Evolutionary conservation across 2,113 vertebrate genomes (phyloP).

Genomic region (Ceuthmochares aereus): DNA sequence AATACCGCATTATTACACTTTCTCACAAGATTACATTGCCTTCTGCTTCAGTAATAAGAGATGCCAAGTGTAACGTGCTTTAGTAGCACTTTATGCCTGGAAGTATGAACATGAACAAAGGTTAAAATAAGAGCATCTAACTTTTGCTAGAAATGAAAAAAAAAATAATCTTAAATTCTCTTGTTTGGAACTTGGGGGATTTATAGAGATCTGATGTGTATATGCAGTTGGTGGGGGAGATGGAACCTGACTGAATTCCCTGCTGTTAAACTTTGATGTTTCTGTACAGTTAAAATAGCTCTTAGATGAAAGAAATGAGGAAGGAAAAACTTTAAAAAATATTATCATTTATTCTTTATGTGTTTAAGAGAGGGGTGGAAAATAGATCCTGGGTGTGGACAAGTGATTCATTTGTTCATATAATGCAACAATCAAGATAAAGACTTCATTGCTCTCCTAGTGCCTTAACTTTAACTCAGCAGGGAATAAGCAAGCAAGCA

Average conservation of each 20-base stretch:
- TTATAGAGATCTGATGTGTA: conserved; percentile 20
- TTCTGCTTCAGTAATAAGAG: conserved; percentile 64
- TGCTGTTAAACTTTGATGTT: conserved; percentile 64
- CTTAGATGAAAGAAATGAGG: too few relatives aligned
- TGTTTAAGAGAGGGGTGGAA: too few relatives aligned
- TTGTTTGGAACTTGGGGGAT: neutral
- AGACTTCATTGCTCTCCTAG: conserved; percentile 44
- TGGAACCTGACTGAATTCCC: conserved; percentile 49
- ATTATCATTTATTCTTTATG: too few relatives aligned
- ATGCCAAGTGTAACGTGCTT: conserved; percentile 55
- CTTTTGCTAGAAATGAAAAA: conserved; percentile 58
- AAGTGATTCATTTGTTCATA: conserved; percentile 68
- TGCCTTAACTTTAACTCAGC: conserved; percentile 4
- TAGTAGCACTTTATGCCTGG: conserved; percentile 63
- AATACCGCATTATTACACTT: conserved; percentile 62
- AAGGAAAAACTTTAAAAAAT: too few relatives aligned
- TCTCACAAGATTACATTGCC: conserved; percentile 69
- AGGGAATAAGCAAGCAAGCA: neutral
- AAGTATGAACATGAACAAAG: conserved; percentile 63
- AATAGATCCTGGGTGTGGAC: conserved; percentile 64
- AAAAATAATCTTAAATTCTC: conserved; percentile 32
- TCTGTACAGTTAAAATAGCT: conserved; percentile 60
- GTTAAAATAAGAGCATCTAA: conserved; percentile 65
- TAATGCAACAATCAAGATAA: conserved; percentile 71
- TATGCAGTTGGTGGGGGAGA: neutral